These are phyloP conservation scores for Anabacerthia variegaticeps DNA, from an alignment of 2,797 vertebrate genomes.

Conservation along the genomic window DNA sequence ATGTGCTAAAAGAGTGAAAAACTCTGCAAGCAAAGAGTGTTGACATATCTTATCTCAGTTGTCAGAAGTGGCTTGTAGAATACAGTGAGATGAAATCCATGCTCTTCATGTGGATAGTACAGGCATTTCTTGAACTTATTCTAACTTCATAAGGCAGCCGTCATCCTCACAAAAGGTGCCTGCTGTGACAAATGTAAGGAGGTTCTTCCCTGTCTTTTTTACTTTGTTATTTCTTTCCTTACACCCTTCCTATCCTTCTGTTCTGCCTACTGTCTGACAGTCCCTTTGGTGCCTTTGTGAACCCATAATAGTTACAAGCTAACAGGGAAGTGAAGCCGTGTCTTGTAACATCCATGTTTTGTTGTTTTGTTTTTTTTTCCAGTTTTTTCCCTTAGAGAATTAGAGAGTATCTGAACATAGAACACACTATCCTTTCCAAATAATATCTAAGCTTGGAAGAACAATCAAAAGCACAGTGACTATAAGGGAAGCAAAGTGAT, in stretches of 20 bases:
- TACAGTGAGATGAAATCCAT: constrained; percentile 45
- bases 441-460: not conserved
- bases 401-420: not conserved
- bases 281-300: not conserved
- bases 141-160: not conserved
- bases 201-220: not conserved
- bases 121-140: constrained; percentile 24
- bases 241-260: not conserved
- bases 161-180: not conserved
- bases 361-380: not conserved
- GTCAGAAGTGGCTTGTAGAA: constrained; percentile 64
- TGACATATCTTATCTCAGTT: constrained; percentile 62
- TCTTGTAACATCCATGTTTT: not conserved
- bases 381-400: not conserved
- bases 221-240: not conserved
- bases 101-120: not conserved
- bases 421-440: not conserved
- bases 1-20: constrained; percentile 55
- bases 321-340: not conserved
- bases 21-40: constrained; percentile 18
- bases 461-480: not conserved
- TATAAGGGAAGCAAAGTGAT: not conserved
- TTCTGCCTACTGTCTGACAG: not conserved
- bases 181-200: not conserved
- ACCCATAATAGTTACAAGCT: not conserved